Evolutionary conservation across 2,888 invertebrate genomes (phyloP), one percentile per base, ranked within the genome.

Genomic region (Mythimna ferrago): DNA sequence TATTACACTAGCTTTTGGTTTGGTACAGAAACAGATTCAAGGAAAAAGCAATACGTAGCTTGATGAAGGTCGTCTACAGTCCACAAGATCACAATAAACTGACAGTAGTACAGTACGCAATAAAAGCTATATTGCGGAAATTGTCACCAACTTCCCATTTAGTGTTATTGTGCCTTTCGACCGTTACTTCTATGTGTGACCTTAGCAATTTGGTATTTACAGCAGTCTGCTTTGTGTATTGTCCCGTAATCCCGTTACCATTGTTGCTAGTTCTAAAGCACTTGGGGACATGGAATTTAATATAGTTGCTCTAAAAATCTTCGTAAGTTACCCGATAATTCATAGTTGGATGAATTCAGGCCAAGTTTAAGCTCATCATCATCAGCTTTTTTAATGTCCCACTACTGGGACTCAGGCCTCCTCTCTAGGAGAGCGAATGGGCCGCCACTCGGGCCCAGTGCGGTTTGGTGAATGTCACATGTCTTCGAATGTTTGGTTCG

Each of bases 101-200:
- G 44, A 48, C 48, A 16, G 57, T 11, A 26, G 26, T 26, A 53
- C 38, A 26, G 26, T 26, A 53, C 38, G 26, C 41, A 63, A 77
- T 77, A 68, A 77, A 63, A 60, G 21, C 54, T 53, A 41, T 5
- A 61, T 57, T 57, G 65, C 82, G 82, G 82, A 78, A 66, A 58
- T 78, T 32, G 61, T 65, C 21, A 7, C 48, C 63, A 56, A 62
- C 35, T 53, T 57, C 44, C 16, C 11, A 51, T 58, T 70, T 32
- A n/a, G 6, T 21, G 58, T 16, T 32, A 82, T 76, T 78, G 77
- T 82, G 11, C 41, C 41, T 51, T 57, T 77, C 51, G 26, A 19
- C 41, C 48, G 9, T 56, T 48, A 48, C 48, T 48, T 61, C 56
- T 21, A n/a, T 6, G 48, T 3, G 48, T 57, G 77, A 71, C 78